A percentile compares a stretch with the other conserved stretches of the same genome.
Conservation (phyloP, 2,888 invertebrate genomes). For the Diaperis boleti region DNA sequence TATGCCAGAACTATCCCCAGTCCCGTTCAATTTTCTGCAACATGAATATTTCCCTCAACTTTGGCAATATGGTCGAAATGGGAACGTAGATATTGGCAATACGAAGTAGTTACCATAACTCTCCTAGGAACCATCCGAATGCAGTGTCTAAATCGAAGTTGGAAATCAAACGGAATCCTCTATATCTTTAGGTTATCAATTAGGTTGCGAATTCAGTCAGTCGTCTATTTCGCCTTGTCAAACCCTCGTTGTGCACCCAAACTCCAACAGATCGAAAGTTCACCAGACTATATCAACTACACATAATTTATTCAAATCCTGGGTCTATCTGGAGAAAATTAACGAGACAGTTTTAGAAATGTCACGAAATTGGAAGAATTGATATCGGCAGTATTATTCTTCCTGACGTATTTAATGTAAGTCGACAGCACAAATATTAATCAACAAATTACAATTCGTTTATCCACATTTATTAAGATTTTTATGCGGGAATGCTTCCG, state of each 20-base stretch:
- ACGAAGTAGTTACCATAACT: constrained; percentile 30
- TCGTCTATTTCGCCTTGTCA: constrained; percentile 29
- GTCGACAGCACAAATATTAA: constrained; percentile 9
- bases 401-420: too few relatives aligned
- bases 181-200: constrained; percentile 37
- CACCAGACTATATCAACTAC: constrained; percentile 11
- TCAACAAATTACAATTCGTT: constrained; percentile 13
- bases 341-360: neutral
- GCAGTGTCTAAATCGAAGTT: constrained; percentile 35
- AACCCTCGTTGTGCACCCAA: constrained; percentile 30
- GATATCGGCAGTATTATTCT: constrained; percentile 22
- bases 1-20: too few relatives aligned
- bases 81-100: constrained; percentile 6
- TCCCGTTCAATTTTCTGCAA: neutral
- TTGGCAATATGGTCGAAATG: constrained; percentile 5
- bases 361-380: constrained; percentile 26
- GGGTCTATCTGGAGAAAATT: neutral
- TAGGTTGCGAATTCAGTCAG: constrained; percentile 37
- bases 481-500: constrained; percentile 14
- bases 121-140: constrained; percentile 19
- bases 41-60: neutral
- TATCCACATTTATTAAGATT: constrained; percentile 9
- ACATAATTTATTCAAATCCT: constrained; percentile 22
- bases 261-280: constrained; percentile 24
- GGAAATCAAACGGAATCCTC: constrained; percentile 32